Evolutionary conservation across 2,797 vertebrate genomes (phyloP).

Genomic region (Sandelia bainsii): DNA sequence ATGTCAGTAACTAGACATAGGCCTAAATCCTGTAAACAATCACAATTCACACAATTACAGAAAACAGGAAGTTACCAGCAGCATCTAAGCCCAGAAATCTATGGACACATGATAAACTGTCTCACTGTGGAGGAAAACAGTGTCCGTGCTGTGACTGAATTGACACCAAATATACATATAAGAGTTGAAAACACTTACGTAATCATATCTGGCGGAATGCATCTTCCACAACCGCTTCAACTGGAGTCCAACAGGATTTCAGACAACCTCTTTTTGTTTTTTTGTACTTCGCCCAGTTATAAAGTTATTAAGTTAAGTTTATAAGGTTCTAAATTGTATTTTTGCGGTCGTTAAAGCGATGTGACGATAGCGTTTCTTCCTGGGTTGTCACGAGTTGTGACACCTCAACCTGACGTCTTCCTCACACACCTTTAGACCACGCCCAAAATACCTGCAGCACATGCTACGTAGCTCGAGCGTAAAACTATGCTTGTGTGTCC

Average conservation of each 20-base stretch:
- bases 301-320: not conserved
- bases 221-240: constrained; percentile 42
- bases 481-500: too few species aligned
- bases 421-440: constrained; percentile 59
- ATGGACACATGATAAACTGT: too few species aligned
- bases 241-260: constrained; percentile 9
- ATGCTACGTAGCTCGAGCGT: not conserved
- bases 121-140: not conserved
- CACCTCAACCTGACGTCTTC: constrained; percentile 32
- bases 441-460: constrained; percentile 53
- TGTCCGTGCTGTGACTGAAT: too few species aligned
- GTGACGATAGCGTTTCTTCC: not conserved
- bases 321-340: not conserved
- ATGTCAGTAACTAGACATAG: too few species aligned
- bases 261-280: not conserved
- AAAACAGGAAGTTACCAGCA: too few species aligned
- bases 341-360: not conserved
- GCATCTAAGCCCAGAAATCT: too few species aligned
- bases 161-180: not conserved
- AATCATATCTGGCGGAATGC: constrained; percentile 63
- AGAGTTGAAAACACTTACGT: constrained; percentile 58
- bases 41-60: too few species aligned
- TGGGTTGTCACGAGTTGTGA: not conserved
- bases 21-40: too few species aligned
- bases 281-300: not conserved